Conservation (phyloP, 2,888 invertebrate species). For the Microchrysa polita region DNA sequence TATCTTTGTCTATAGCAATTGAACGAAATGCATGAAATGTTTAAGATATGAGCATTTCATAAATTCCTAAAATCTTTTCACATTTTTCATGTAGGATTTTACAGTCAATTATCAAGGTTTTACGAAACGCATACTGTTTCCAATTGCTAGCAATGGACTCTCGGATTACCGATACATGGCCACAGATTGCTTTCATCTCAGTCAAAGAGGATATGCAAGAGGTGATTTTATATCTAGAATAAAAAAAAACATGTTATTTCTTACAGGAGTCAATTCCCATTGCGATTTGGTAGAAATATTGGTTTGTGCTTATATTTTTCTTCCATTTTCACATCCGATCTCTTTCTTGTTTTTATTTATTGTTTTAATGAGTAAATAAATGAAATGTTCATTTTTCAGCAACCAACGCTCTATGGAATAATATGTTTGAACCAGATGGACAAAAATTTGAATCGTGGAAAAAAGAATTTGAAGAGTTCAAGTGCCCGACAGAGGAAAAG, state of each 20-base stretch:
- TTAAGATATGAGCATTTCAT: no score
- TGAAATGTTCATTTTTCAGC: constrained; percentile 56
- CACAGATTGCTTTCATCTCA: constrained; percentile 72
- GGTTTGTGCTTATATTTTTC: no score
- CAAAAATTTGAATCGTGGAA: constrained; percentile 61
- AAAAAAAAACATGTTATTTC: no score
- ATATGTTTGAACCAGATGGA: constrained; percentile 68
- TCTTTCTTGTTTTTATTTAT: no score
- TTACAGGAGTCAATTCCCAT: no score
- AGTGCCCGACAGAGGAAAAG: constrained; percentile 58
- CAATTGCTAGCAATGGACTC: constrained; percentile 60
- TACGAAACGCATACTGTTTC: constrained; percentile 63
- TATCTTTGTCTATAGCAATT: no score
- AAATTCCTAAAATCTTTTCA: no score
- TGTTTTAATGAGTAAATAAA: no score
- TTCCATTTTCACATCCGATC: no score
- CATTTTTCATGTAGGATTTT: constrained; percentile 68
- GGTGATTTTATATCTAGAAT: constrained; percentile 63
- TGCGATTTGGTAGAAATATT: no score
- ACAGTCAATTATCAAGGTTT: constrained; percentile 69
- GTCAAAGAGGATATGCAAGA: constrained; percentile 69
- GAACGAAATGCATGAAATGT: no score
- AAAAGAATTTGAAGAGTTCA: constrained; percentile 56
- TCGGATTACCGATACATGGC: constrained; percentile 68
- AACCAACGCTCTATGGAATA: constrained; percentile 71